Percentiles rank a stretch among this genome's conserved stretches.
phyloP scores from a whole-genome alignment of 2,888 invertebrate genomes.

The Leucophenga montana region DNA sequence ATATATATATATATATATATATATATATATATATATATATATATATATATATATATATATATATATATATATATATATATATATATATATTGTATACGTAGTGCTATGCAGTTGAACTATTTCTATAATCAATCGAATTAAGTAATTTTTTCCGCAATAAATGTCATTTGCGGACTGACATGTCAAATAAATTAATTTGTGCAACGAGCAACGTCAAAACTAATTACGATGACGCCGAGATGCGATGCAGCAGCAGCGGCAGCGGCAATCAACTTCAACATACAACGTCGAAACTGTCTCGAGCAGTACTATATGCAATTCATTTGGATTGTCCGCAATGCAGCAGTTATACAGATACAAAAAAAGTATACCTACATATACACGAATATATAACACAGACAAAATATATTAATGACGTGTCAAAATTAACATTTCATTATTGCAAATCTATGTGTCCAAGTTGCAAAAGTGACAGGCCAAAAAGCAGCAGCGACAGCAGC shows the following conservation, averaged over 20 bases:
- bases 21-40: no score
- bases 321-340: background rate
- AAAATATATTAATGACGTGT: slow-evolving; percentile 72
- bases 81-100: no score
- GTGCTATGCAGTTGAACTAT: no score
- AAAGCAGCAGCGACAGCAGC: slow-evolving; percentile 17
- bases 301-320: background rate
- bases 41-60: no score
- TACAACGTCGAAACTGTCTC: slow-evolving; percentile 33
- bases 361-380: no score
- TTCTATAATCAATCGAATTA: slow-evolving; percentile 23
- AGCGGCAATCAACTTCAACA: slow-evolving; percentile 49
- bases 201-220: slow-evolving; percentile 71
- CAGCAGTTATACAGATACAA: slow-evolving; percentile 27
- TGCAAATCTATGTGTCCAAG: slow-evolving; percentile 40
- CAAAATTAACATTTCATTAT: slow-evolving; percentile 72
- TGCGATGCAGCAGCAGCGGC: slow-evolving; percentile 42
- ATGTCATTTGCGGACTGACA: slow-evolving; percentile 54
- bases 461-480: slow-evolving; percentile 38
- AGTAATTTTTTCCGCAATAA: slow-evolving; percentile 28
- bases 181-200: slow-evolving; percentile 72
- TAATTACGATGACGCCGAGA: slow-evolving; percentile 63
- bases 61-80: no score
- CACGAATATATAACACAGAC: slow-evolving; percentile 41
- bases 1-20: no score